A percentile compares a stretch with the other conserved stretches of the same genome.
phyloP scores from a whole-genome alignment of 2,113 vertebrate genomes.

The Halcyon senegalensis region DNA sequence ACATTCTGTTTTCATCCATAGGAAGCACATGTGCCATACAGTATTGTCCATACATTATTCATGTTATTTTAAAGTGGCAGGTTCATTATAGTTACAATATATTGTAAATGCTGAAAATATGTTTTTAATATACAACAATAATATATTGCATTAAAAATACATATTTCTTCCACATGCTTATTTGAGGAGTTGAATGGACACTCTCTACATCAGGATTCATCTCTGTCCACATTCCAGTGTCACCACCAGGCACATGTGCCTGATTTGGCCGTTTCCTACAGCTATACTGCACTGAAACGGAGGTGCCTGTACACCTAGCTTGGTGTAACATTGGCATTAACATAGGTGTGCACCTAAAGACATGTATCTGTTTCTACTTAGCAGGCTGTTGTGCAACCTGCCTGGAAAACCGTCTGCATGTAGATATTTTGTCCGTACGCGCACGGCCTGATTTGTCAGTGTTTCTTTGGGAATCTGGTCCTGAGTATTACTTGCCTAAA shows the following conservation, averaged over 20 bases:
- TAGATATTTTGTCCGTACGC: not conserved
- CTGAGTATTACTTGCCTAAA: not conserved
- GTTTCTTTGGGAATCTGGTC: not conserved
- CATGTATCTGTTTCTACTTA: not conserved
- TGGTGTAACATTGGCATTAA: not conserved
- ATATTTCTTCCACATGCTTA: not conserved
- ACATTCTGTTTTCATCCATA: not conserved
- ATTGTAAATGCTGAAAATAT: not conserved
- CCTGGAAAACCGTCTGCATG: not conserved
- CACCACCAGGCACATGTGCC: not conserved
- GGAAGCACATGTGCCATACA: not conserved
- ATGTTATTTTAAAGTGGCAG: not conserved
- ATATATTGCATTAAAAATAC: not conserved
- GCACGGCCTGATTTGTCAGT: not conserved
- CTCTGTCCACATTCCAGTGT: not conserved
- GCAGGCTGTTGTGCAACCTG: not conserved
- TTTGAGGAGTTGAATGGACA: not conserved
- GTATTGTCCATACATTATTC: not conserved
- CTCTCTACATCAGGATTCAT: not conserved
- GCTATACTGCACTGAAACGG: not conserved
- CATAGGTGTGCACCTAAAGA: not conserved
- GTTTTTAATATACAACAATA: slow-evolving; percentile 1
- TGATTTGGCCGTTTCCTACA: not conserved
- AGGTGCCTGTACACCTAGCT: not conserved
- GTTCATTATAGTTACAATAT: not conserved